Percentiles rank a stretch among this genome's conserved stretches.
Evolutionary conservation across 2,797 vertebrate genomes (phyloP).

Genomic region (Lates japonicus): DNA sequence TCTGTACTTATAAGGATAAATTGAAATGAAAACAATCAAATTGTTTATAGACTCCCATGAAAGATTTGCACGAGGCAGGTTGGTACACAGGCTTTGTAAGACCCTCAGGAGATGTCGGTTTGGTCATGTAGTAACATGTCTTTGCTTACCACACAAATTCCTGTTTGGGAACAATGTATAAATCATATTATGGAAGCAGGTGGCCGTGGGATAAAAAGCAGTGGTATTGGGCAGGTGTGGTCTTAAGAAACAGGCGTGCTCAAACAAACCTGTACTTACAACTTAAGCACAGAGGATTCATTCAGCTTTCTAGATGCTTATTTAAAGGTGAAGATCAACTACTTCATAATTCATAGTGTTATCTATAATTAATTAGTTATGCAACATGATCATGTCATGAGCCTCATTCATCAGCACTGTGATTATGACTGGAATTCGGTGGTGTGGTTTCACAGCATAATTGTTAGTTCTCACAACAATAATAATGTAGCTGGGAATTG

Average conservation of each 20-base stretch:
- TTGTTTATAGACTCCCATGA: background rate
- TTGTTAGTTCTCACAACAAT: slow-evolving; percentile 26
- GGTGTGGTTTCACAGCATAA: slow-evolving; percentile 31
- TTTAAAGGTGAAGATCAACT: slow-evolving; percentile 33
- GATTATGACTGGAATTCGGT: slow-evolving; percentile 32
- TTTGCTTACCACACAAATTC: background rate
- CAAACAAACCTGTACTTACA: slow-evolving; percentile 4
- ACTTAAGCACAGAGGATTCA: background rate
- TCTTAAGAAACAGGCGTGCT: slow-evolving; percentile 14
- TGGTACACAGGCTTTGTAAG: background rate
- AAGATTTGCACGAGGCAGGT: background rate
- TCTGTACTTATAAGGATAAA: slow-evolving; percentile 1
- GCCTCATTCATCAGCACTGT: slow-evolving; percentile 34
- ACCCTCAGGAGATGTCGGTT: slow-evolving; percentile 11
- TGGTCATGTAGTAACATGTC: background rate
- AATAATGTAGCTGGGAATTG: slow-evolving; percentile 20
- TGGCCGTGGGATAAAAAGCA: background rate
- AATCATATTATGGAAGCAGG: background rate
- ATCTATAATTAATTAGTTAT: slow-evolving; percentile 46
- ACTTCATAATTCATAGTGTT: slow-evolving; percentile 43
- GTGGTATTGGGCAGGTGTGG: background rate
- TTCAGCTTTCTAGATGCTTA: slow-evolving; percentile 28
- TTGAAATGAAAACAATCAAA: slow-evolving; percentile 1
- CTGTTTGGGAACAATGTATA: background rate
- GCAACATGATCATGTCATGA: slow-evolving; percentile 33